phyloP scores from a whole-genome alignment of 2,888 invertebrate species.

The Meliscaeva auricollis region DNA sequence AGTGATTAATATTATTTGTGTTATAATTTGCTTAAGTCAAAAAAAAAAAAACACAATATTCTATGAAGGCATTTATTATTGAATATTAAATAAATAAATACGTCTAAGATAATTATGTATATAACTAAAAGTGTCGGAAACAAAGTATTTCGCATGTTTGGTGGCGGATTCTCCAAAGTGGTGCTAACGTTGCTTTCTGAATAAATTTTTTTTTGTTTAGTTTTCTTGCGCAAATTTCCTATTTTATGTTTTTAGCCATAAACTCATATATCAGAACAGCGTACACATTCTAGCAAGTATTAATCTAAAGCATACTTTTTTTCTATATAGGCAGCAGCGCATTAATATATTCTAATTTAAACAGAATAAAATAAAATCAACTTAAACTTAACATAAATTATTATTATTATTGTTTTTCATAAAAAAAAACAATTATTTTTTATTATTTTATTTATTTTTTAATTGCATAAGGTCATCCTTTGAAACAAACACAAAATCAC shows the following conservation, averaged over 20 bases:
- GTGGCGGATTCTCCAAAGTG: slow-evolving; percentile 21
- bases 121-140: slow-evolving; percentile 24
- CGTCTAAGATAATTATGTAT: neutral
- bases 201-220: neutral
- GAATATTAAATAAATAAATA: slow-evolving; percentile 1
- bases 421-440: too few relatives aligned
- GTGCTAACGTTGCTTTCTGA: slow-evolving; percentile 12
- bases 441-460: neutral
- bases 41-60: neutral
- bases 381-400: neutral
- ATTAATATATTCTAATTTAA: neutral
- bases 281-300: slow-evolving; percentile 25
- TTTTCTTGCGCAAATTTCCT: neutral
- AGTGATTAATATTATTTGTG: slow-evolving; percentile 4
- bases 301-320: neutral
- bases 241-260: slow-evolving; percentile 11
- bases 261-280: slow-evolving; percentile 18
- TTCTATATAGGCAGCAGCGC: neutral
- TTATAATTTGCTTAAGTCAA: slow-evolving; percentile 3
- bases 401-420: neutral
- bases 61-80: neutral
- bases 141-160: slow-evolving; percentile 25
- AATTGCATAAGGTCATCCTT: too few relatives aligned
- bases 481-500: neutral
- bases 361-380: neutral